Percentiles rank a stretch among this genome's conserved stretches.
Evolutionary conservation across 2,113 vertebrate genomes (phyloP).

Genomic region (Holacanthus passer): DNA sequence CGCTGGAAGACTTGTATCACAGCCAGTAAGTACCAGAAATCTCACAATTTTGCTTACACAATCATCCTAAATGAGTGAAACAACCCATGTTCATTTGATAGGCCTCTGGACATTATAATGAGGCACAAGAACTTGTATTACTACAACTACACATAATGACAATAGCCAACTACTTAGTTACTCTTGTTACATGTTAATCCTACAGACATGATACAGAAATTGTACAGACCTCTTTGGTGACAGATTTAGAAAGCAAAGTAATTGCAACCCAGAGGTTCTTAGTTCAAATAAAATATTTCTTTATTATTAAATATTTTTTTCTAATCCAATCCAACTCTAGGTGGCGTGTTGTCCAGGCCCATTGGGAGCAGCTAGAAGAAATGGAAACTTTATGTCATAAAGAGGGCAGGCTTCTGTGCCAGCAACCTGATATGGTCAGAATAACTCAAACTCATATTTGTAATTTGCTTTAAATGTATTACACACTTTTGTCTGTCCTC

Average conservation of each 20-base stretch:
- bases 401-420: slow-evolving; percentile 87
- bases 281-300: neutral
- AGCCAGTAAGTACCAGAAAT: slow-evolving; percentile 65
- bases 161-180: neutral
- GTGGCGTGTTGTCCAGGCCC: slow-evolving; percentile 84
- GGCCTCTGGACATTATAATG: neutral
- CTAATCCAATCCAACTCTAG: slow-evolving; percentile 69
- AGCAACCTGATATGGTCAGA: slow-evolving; percentile 86
- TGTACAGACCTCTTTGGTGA: neutral
- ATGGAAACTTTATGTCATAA: slow-evolving; percentile 86
- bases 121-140: neutral
- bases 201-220: slow-evolving; percentile 13
- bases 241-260: neutral
- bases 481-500: neutral
- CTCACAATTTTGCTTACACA: neutral
- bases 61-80: neutral
- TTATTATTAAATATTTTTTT: neutral
- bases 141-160: neutral
- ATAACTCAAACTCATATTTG: neutral
- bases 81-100: neutral
- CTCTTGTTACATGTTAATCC: neutral
- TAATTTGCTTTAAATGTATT: neutral
- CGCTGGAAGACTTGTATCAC: slow-evolving; percentile 26
- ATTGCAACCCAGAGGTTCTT: neutral
- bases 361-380: slow-evolving; percentile 87